A percentile compares a stretch with the other conserved stretches of the same genome.
Conservation (phyloP, 2,113 vertebrate species). For the Agapornis roseicollis region DNA sequence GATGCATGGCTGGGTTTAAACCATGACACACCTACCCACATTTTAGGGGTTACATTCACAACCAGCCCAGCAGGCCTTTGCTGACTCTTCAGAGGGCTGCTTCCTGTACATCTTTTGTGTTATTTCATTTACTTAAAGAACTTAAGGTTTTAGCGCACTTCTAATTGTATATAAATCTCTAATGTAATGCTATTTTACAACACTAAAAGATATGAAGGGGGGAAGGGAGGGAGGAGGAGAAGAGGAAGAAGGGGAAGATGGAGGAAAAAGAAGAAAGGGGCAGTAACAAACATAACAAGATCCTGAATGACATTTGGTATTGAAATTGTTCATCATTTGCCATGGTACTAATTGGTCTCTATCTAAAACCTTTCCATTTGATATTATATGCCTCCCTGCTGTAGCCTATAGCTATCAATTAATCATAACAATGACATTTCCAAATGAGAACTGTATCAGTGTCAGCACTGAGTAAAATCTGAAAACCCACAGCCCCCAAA, state of each 20-base stretch:
- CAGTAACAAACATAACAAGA: neutral
- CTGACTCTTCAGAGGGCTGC: neutral
- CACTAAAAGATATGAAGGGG: neutral
- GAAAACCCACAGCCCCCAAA: neutral
- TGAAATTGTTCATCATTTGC: slow-evolving; percentile 31
- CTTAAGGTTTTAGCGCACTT: neutral
- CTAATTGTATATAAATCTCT: neutral
- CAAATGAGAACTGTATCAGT: neutral
- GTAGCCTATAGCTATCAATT: slow-evolving; percentile 7
- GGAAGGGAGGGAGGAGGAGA: accelerated
- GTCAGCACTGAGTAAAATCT: neutral
- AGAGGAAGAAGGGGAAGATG: neutral
- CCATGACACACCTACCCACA: accelerated
- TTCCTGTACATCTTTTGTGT: neutral
- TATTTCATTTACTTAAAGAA: neutral
- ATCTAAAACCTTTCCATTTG: slow-evolving; percentile 5
- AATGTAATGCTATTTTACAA: neutral
- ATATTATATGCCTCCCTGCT: neutral
- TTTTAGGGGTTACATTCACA: neutral
- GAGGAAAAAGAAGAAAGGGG: neutral
- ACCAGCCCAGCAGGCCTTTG: neutral
- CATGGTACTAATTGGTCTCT: slow-evolving; percentile 15
- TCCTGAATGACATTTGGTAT: neutral
- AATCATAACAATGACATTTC: slow-evolving; percentile 20
- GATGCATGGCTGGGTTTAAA: no score